Conservation (phyloP, 1,140 invertebrate genomes). For the Atta texana region DNA sequence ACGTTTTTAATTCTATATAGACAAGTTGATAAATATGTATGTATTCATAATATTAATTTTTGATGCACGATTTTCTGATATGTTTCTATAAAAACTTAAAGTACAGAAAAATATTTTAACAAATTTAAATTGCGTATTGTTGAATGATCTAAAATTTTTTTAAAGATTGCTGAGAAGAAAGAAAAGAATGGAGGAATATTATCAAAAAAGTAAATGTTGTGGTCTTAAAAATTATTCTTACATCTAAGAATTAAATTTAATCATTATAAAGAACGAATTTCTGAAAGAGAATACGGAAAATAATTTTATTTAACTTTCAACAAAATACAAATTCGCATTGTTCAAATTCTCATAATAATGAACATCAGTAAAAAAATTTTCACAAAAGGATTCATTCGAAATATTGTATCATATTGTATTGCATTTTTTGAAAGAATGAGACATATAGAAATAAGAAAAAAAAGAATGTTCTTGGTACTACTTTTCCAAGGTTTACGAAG, state of each 20-base stretch:
- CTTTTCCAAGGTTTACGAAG: not conserved
- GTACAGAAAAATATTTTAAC: not conserved
- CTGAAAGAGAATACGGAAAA: not conserved
- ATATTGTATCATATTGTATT: not conserved
- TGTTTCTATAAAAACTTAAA: not conserved
- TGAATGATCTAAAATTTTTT: not conserved
- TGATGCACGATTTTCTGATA: not conserved
- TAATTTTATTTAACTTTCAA: not conserved
- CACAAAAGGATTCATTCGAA: not conserved
- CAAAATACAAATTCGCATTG: not conserved
- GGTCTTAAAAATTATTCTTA: not conserved
- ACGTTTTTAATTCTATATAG: not conserved
- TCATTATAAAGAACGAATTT: not conserved
- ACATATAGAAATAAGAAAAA: not conserved
- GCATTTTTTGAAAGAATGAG: not conserved
- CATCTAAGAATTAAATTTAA: not conserved
- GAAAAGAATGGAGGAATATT: not conserved
- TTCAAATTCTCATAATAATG: not conserved
- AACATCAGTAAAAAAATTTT: not conserved
- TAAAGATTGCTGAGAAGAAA: not conserved
- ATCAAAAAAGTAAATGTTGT: not conserved
- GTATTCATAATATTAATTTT: not conserved
- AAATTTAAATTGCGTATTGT: not conserved
- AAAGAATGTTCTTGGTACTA: not conserved
- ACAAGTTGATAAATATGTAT: not conserved